A percentile compares a stretch with the other conserved stretches of the same genome.
Evolutionary conservation across 2,888 invertebrate genomes (phyloP).

Genomic region (Reticulitermes lucifugus): DNA sequence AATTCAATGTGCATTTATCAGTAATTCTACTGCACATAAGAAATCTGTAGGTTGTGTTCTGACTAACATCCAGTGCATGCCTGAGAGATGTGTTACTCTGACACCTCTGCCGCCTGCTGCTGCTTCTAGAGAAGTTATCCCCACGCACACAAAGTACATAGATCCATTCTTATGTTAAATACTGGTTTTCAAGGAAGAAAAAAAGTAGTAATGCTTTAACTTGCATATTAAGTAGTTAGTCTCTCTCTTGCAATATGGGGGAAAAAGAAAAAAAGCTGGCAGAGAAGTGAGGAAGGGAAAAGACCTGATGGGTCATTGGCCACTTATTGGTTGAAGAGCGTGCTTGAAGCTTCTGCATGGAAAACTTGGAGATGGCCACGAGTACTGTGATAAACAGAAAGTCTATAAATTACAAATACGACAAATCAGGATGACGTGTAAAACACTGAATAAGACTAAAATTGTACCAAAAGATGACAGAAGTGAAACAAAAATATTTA

Average conservation of each 20-base stretch:
- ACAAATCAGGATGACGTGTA: slow-evolving; percentile 3
- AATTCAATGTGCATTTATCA: neutral
- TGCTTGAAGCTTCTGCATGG: neutral
- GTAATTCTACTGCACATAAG: neutral
- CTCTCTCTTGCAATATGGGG: slow-evolving; percentile 1
- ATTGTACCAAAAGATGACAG: no score
- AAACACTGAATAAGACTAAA: slow-evolving; percentile 5
- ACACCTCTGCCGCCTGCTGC: neutral
- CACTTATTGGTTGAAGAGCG: slow-evolving; percentile 15
- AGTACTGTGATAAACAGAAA: neutral
- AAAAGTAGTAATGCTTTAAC: slow-evolving; percentile 29
- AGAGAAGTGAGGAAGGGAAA: neutral
- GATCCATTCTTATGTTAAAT: slow-evolving; percentile 39
- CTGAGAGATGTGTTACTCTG: neutral
- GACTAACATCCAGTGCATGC: neutral
- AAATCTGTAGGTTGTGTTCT: neutral
- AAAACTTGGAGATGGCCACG: neutral
- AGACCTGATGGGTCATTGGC: slow-evolving; percentile 22
- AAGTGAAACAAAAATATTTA: no score
- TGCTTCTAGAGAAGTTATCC: neutral
- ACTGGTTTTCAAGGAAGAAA: slow-evolving; percentile 31
- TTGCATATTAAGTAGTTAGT: slow-evolving; percentile 38
- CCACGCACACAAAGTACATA: slow-evolving; percentile 7
- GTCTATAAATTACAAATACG: slow-evolving; percentile 10
- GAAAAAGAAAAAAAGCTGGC: neutral